phyloP scores from a whole-genome alignment of 2,113 vertebrate genomes.

The Saimiri boliviensis region DNA sequence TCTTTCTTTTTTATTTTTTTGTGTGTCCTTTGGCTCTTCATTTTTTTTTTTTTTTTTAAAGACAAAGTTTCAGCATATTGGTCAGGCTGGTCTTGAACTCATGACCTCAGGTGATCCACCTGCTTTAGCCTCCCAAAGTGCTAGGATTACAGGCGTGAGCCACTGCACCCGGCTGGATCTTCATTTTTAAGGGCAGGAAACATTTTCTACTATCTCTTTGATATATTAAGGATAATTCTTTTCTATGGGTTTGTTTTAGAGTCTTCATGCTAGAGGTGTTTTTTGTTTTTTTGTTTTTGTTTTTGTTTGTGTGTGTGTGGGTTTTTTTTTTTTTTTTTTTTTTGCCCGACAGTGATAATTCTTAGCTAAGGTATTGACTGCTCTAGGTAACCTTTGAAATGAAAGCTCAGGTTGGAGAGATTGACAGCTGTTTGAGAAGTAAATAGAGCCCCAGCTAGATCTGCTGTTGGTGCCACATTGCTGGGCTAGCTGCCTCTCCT shows the following conservation, averaged over 20 bases:
- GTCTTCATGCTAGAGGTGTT: not conserved
- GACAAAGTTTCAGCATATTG: no score
- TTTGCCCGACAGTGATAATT: not conserved
- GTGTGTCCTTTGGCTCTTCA: no score
- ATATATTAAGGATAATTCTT: not conserved
- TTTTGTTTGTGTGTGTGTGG: not conserved
- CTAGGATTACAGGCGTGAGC: no score
- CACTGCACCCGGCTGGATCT: not conserved
- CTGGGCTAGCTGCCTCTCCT: not conserved
- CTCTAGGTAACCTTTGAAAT: not conserved
- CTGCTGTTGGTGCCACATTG: not conserved
- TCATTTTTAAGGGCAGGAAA: not conserved
- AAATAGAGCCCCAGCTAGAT: not conserved
- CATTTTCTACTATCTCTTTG: not conserved
- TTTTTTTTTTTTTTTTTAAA: no score
- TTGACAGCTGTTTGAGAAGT: not conserved
- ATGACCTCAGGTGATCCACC: no score
- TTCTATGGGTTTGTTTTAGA: not conserved
- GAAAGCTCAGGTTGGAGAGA: not conserved
- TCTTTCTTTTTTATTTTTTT: no score
- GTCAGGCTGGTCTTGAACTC: no score
- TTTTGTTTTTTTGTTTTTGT: no score
- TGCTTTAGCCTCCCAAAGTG: no score
- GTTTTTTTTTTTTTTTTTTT: not conserved
- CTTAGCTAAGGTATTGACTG: not conserved